Percentiles rank a stretch among this genome's conserved stretches.
Conservation (phyloP, 2,113 vertebrate genomes). For the Mesitornis unicolor region DNA sequence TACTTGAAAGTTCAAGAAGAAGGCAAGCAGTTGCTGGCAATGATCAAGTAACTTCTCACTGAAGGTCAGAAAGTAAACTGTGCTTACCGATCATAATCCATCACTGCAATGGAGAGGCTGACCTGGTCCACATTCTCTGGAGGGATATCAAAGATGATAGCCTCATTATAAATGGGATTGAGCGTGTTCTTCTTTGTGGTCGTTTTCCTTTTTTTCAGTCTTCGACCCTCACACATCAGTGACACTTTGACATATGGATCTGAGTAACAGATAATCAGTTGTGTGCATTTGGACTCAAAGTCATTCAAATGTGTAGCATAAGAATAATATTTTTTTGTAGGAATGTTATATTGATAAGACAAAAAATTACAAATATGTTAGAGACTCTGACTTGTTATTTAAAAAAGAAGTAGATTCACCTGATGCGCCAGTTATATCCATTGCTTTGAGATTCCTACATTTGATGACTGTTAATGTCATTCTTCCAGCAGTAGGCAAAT, state of each 20-base stretch:
- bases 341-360: neutral
- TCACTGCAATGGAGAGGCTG: slow-evolving; percentile 94
- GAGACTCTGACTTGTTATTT: neutral
- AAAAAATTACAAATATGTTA: neutral
- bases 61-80: neutral
- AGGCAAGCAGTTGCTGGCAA: neutral
- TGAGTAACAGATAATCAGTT: slow-evolving; percentile 42
- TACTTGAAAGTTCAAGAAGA: neutral
- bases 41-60: neutral
- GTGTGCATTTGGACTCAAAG: neutral
- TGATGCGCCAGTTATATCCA: slow-evolving; percentile 97
- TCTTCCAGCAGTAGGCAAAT: slow-evolving; percentile 94
- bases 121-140: slow-evolving; percentile 98
- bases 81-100: slow-evolving; percentile 96
- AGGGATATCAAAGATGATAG: slow-evolving; percentile 97
- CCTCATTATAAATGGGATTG: slow-evolving; percentile 95
- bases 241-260: slow-evolving; percentile 98
- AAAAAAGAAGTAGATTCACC: slow-evolving; percentile 70
- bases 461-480: slow-evolving; percentile 99
- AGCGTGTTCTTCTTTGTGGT: slow-evolving; percentile 95
- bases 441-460: slow-evolving; percentile 97
- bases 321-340: neutral
- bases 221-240: slow-evolving; percentile 91
- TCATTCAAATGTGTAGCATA: neutral
- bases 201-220: slow-evolving; percentile 95